These are phyloP conservation scores for Drosophila varians DNA, from an alignment of 1,140 invertebrate species.

Conservation along the genomic window DNA sequence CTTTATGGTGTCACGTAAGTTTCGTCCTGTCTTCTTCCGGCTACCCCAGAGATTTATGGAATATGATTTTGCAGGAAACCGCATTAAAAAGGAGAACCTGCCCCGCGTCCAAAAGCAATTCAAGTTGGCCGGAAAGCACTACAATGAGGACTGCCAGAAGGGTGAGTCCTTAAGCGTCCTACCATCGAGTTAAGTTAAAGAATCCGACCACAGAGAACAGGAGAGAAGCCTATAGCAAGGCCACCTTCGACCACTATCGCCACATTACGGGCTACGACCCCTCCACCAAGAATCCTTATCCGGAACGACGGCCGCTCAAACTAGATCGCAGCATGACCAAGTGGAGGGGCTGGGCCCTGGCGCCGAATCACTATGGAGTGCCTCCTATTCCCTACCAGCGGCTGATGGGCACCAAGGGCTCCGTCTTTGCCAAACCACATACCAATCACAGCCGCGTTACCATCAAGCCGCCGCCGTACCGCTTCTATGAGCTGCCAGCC, in stretches of 20 bases:
- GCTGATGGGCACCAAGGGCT: constrained; percentile 49
- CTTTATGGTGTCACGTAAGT: constrained; percentile 65
- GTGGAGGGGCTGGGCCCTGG: constrained; percentile 51
- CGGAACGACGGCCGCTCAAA: constrained; percentile 29
- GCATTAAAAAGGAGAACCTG: constrained; percentile 47
- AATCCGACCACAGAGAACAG: constrained; percentile 34
- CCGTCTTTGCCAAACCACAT: constrained; percentile 54
- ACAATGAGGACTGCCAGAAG: constrained; percentile 43
- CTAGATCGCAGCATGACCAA: constrained; percentile 48
- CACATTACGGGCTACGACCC: constrained; percentile 59
- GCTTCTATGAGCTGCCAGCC: constrained; percentile 59
- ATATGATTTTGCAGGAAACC: constrained; percentile 43
- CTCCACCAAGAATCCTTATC: constrained; percentile 23
- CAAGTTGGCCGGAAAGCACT: constrained; percentile 56
- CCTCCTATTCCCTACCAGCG: constrained; percentile 39
- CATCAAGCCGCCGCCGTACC: constrained; percentile 39
- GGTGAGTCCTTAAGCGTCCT: neutral
- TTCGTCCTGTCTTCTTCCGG: neutral
- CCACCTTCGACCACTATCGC: constrained; percentile 44
- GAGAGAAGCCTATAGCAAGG: constrained; percentile 29
- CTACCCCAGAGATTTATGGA: neutral
- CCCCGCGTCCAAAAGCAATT: constrained; percentile 48
- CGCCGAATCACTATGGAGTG: constrained; percentile 67
- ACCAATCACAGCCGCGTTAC: constrained; percentile 35
- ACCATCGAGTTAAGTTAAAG: neutral